These are phyloP conservation scores for Turnix velox DNA, from an alignment of 2,113 vertebrate species.

Conservation along the genomic window DNA sequence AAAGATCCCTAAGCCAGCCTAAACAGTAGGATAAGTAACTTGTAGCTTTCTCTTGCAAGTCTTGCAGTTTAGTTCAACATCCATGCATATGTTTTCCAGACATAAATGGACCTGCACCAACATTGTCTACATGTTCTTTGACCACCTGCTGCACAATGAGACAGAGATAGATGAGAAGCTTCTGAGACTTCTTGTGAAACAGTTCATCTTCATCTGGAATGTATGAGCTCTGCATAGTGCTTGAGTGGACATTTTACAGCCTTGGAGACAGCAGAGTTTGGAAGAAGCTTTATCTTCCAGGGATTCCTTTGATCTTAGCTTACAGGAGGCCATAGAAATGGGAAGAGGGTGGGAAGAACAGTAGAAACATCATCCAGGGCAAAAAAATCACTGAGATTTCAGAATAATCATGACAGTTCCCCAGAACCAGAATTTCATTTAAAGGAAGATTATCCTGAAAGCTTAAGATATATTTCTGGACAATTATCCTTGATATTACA, in stretches of 20 bases:
- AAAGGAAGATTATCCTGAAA: neutral
- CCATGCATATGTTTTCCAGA: neutral
- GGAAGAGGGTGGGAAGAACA: neutral
- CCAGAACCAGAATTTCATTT: neutral
- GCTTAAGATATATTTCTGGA: neutral
- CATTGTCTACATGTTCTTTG: neutral
- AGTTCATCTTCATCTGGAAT: neutral
- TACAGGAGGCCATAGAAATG: neutral
- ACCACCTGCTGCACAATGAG: neutral
- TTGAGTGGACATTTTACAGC: neutral
- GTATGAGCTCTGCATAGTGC: neutral
- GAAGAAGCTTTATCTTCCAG: neutral
- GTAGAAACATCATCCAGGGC: neutral
- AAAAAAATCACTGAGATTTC: neutral
- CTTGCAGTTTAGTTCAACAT: neutral
- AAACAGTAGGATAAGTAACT: neutral
- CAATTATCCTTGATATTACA: neutral
- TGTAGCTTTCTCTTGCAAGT: neutral
- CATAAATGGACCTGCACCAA: neutral
- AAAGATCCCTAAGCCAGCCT: neutral
- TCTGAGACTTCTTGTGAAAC: conserved; percentile 13
- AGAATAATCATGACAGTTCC: neutral
- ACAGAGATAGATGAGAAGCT: conserved; percentile 20
- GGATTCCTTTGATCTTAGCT: neutral
- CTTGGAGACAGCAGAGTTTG: neutral